Evolutionary conservation across 37 sponge, comb jelly and placozoan genomes (phyloP).

Genomic region (Haliclona indistincta): DNA sequence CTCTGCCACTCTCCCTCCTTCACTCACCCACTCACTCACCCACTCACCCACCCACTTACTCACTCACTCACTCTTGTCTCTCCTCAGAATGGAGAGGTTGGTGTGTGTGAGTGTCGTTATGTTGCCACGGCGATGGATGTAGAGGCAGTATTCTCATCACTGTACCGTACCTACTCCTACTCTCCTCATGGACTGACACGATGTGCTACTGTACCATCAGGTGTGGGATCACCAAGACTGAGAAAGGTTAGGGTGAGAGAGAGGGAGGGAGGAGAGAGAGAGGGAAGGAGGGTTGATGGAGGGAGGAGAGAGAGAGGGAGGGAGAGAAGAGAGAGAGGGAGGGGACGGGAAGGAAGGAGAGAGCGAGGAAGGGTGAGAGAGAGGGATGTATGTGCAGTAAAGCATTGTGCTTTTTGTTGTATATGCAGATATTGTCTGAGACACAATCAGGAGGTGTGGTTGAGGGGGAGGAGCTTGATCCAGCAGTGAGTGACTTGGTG

Average conservation of each 20-base stretch:
- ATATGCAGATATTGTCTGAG: conserved; percentile 62
- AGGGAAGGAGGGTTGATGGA: too few species aligned
- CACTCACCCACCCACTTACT: neutral
- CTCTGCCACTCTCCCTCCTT: neutral
- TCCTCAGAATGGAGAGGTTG: conserved; percentile 53
- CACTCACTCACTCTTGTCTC: neutral
- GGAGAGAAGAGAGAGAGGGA: conserved; percentile 51
- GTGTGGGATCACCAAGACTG: conserved; percentile 84
- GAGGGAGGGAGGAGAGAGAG: neutral
- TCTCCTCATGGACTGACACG: conserved; percentile 59
- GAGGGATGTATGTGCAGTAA: too few species aligned
- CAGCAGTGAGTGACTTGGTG: conserved; percentile 61
- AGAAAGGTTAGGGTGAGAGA: conserved; percentile 57
- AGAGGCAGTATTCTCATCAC: conserved; percentile 75
- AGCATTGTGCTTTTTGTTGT: too few species aligned
- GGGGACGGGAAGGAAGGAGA: neutral
- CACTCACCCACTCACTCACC: neutral
- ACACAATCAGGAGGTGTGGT: conserved; percentile 12
- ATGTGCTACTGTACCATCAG: conserved; percentile 44
- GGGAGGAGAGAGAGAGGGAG: too few species aligned
- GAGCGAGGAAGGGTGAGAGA: too few species aligned
- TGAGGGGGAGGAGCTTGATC: conserved; percentile 26
- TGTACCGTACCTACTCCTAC: conserved; percentile 57
- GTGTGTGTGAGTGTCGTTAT: conserved; percentile 79
- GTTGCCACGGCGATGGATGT: conserved; percentile 64